Evolutionary conservation across 2,113 vertebrate genomes (phyloP).

Genomic region (Triplophysa tibetana): DNA sequence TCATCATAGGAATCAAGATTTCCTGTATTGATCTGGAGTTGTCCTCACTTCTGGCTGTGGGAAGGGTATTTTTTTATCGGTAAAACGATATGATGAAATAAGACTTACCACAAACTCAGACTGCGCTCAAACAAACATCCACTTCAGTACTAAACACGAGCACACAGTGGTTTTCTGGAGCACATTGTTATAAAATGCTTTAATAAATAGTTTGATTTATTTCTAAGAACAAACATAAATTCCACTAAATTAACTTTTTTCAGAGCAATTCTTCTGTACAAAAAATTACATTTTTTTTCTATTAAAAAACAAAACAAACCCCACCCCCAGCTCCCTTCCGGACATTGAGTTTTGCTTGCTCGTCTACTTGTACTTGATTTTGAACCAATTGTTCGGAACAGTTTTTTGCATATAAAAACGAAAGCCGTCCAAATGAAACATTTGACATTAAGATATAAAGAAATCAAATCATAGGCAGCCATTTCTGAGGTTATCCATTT

Average conservation of each 20-base stretch:
- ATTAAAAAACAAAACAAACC: constrained; percentile 58
- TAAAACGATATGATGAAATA: constrained; percentile 17
- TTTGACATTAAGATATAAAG: constrained; percentile 66
- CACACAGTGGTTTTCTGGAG: constrained; percentile 43
- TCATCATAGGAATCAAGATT: constrained; percentile 52
- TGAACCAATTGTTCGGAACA: constrained; percentile 62
- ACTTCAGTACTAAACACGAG: constrained; percentile 46
- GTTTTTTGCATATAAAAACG: constrained; percentile 56
- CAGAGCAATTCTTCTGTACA: constrained; percentile 77
- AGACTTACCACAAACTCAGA: constrained; percentile 8
- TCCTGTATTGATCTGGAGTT: constrained; percentile 62
- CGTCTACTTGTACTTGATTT: constrained; percentile 23
- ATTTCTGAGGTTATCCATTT: constrained; percentile 70
- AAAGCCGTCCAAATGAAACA: constrained; percentile 58
- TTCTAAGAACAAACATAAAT: constrained; percentile 82
- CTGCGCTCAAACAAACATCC: background rate
- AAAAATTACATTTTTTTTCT: constrained; percentile 64
- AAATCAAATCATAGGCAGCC: constrained; percentile 58
- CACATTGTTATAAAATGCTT: constrained; percentile 84
- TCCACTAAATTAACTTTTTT: constrained; percentile 75
- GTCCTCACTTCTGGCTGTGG: constrained; percentile 55
- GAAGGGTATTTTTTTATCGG: constrained; percentile 48
- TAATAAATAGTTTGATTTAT: constrained; percentile 87
- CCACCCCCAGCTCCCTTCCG: constrained; percentile 46
- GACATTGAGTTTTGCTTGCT: constrained; percentile 60